Evolutionary conservation across 2,113 vertebrate species (phyloP).

Genomic region (Macquaria australasica): DNA sequence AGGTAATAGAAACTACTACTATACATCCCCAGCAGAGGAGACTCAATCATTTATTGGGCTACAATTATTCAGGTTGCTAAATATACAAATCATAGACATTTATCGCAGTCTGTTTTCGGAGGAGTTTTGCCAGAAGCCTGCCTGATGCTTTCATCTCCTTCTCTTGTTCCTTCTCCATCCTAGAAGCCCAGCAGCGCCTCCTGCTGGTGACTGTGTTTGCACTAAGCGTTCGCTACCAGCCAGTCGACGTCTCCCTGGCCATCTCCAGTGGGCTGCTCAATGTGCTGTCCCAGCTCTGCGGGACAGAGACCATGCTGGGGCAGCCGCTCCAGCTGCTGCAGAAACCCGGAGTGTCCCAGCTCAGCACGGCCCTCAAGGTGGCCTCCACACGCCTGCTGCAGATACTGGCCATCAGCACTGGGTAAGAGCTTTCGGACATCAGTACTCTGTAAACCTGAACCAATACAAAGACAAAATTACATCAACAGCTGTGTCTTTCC

Average conservation of each 20-base stretch:
- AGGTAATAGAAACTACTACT: slow-evolving; percentile 78
- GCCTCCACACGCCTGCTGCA: slow-evolving; percentile 96
- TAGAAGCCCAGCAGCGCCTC: slow-evolving; percentile 97
- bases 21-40: background rate
- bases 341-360: slow-evolving; percentile 94
- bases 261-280: slow-evolving; percentile 96
- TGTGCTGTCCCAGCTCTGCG: slow-evolving; percentile 95
- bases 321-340: slow-evolving; percentile 94
- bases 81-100: background rate
- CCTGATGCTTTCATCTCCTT: background rate
- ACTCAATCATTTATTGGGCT: background rate
- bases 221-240: slow-evolving; percentile 97
- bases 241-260: slow-evolving; percentile 96
- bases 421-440: slow-evolving; percentile 82
- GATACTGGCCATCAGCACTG: slow-evolving; percentile 97
- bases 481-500: background rate
- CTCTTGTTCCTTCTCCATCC: background rate
- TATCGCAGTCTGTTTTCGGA: too few relatives aligned
- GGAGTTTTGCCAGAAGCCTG: background rate
- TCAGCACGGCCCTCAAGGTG: slow-evolving; percentile 96
- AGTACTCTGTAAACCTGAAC: background rate
- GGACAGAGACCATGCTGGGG: slow-evolving; percentile 95
- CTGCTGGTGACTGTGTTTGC: slow-evolving; percentile 97
- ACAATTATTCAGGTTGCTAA: background rate
- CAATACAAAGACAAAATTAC: background rate